phyloP scores from a whole-genome alignment of 2,113 vertebrate species.

The Atlantisia rogersi region DNA sequence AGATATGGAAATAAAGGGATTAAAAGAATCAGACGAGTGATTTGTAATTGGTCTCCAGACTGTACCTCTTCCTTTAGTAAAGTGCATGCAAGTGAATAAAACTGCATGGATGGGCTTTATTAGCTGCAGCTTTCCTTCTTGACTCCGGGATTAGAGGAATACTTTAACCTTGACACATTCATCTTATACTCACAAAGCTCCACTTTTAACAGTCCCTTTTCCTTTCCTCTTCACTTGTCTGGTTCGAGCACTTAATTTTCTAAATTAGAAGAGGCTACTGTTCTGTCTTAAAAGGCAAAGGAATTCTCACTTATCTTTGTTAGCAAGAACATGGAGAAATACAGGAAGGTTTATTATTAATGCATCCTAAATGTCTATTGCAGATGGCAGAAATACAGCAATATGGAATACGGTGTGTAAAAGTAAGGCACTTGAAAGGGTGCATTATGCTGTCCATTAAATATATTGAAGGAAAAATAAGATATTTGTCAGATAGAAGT shows the following conservation, averaged over 20 bases:
- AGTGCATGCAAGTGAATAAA: constrained; percentile 56
- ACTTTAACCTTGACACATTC: constrained; percentile 76
- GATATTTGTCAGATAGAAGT: neutral
- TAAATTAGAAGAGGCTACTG: constrained; percentile 43
- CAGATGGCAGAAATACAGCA: neutral
- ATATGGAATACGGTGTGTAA: neutral
- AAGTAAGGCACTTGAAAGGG: neutral
- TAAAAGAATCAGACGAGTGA: constrained; percentile 73
- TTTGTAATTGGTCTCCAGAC: constrained; percentile 80
- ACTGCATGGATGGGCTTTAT: constrained; percentile 63
- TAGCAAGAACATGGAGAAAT: neutral
- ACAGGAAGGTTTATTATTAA: neutral
- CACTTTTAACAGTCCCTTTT: constrained; percentile 12
- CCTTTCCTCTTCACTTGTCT: constrained; percentile 57
- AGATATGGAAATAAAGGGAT: constrained; percentile 76
- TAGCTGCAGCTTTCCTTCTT: constrained; percentile 68
- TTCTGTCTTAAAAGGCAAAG: neutral
- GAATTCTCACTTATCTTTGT: neutral
- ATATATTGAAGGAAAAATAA: neutral
- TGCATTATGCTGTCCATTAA: neutral
- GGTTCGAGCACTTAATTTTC: constrained; percentile 46
- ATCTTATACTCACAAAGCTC: constrained; percentile 58
- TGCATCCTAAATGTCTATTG: neutral
- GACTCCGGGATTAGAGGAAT: constrained; percentile 70
- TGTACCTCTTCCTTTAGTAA: constrained; percentile 50